Base-by-base conservation (phyloP, 2,888 invertebrate species). In the Acholoe squamosa region DNA sequence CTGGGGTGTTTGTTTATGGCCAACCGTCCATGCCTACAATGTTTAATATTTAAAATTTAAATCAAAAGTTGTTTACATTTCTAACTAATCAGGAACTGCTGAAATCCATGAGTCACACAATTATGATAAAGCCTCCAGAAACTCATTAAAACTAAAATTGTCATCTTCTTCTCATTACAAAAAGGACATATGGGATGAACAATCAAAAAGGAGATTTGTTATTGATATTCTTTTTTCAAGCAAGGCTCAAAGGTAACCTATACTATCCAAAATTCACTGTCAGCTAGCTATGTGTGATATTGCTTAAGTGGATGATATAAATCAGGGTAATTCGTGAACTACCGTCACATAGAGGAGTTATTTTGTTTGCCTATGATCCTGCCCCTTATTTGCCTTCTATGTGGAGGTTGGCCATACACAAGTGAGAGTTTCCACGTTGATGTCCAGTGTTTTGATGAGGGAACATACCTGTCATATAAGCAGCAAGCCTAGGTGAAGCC, bases 401-500 rank as follows among this genome's bases (percentile, higher is more conserved):
- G 61, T 61, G 22, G 22, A n/a, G 61, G 19, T 61, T 61, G 61
- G 61, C 61, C 61, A 61, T 61, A 61, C n/a, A 7, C 61, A 76
- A 76, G 76, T 31, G 7, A 76, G 31, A 76, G 16, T 76, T 76
- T 31, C 25, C 25, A 5, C 76, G 16, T 19, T 25, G 76, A 25
- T 5, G 76, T 76, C 76, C 28, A 31, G 76, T 25, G 76, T 25
- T 28, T 28, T 28, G 31, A 25, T 19, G 76, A 31, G 25, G 16
- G 19, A 84, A 84, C 43, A 33, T 28, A 86, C 33, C 28, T 28
- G 86, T 86, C 54, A 86, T 86, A 86, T 86, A 86, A 86, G 86
- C 86, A 86, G 86, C 86, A 86, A 86, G 86, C 86, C 86, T 86
- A 54, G 43, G 80, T 80, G 80, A 80, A 80, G 80, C 86, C 52